Percentiles rank a stretch among this genome's conserved stretches.
These are phyloP conservation scores for Paramacrobiotus metropolitanus DNA, from an alignment of 1,140 invertebrate genomes.

Conservation along the genomic window DNA sequence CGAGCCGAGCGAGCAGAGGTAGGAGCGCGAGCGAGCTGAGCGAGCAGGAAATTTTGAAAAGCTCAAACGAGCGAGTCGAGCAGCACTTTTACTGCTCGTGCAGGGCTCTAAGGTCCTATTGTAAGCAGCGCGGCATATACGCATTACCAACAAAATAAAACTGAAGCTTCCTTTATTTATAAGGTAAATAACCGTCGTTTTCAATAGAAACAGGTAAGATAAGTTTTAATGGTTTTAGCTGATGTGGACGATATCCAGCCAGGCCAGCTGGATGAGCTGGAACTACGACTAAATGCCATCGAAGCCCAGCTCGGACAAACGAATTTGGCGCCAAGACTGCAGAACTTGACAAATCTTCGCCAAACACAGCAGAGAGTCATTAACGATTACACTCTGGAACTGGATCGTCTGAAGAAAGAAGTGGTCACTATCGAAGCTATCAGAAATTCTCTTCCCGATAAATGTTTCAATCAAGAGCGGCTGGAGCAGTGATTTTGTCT, in stretches of 20 bases:
- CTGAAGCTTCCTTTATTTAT: too few relatives aligned
- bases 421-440: slow-evolving; percentile 69
- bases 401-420: slow-evolving; percentile 42
- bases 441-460: slow-evolving; percentile 45
- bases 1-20: too few relatives aligned
- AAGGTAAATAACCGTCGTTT: too few relatives aligned
- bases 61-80: too few relatives aligned
- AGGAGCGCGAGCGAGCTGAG: too few relatives aligned
- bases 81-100: too few relatives aligned
- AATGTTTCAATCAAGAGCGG: slow-evolving; percentile 44
- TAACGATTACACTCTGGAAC: slow-evolving; percentile 53
- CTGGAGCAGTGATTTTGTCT: slow-evolving; percentile 22
- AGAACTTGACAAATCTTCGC: slow-evolving; percentile 40
- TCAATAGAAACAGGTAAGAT: slow-evolving; percentile 7
- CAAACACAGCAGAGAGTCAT: slow-evolving; percentile 47
- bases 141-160: too few relatives aligned
- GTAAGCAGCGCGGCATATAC: too few relatives aligned
- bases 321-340: slow-evolving; percentile 48
- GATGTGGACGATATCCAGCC: slow-evolving; percentile 28
- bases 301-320: slow-evolving; percentile 44
- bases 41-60: too few relatives aligned
- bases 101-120: too few relatives aligned
- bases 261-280: slow-evolving; percentile 39
- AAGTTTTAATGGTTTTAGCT: slow-evolving; percentile 10
- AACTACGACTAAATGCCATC: slow-evolving; percentile 41